Percentiles rank a stretch among this genome's conserved stretches.
Evolutionary conservation across 2,113 vertebrate species (phyloP).

Genomic region (Chauna torquata): DNA sequence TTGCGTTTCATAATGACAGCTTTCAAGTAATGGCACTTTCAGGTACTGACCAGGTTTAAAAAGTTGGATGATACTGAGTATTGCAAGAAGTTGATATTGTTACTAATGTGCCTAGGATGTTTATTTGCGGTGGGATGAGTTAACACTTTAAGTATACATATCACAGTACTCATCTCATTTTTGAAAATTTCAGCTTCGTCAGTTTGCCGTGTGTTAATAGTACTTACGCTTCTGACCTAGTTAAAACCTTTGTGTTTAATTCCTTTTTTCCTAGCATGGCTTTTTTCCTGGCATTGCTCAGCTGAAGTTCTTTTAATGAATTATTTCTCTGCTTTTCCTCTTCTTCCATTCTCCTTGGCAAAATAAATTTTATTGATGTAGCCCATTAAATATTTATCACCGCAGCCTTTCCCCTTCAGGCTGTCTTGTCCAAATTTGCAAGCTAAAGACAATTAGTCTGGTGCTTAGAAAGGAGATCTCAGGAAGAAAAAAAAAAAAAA

Average conservation of each 20-base stretch:
- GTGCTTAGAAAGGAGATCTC: not conserved
- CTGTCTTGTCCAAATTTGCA: slow-evolving; percentile 42
- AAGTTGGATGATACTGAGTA: not conserved
- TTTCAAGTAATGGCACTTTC: not conserved
- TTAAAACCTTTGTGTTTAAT: slow-evolving; percentile 12
- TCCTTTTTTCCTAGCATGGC: not conserved
- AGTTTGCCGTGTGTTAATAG: not conserved
- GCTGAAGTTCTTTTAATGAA: slow-evolving; percentile 47
- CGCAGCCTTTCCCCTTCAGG: slow-evolving; percentile 18
- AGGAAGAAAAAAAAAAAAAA: not conserved
- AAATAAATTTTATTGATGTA: slow-evolving; percentile 63
- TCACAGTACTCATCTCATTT: not conserved
- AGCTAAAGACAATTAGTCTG: slow-evolving; percentile 1
- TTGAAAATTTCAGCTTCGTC: not conserved
- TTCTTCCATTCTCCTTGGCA: slow-evolving; percentile 53
- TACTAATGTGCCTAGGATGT: not conserved
- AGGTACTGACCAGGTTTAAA: not conserved
- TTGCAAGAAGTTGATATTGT: not conserved
- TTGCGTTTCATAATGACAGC: not conserved
- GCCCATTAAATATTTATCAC: slow-evolving; percentile 46
- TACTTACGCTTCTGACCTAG: slow-evolving; percentile 36
- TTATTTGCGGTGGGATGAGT: not conserved
- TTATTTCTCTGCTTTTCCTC: slow-evolving; percentile 56
- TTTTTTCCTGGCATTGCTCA: not conserved
- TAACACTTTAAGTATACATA: not conserved